These are phyloP conservation scores for Homarus gammarus DNA, from an alignment of 2,888 invertebrate species.

Conservation along the genomic window DNA sequence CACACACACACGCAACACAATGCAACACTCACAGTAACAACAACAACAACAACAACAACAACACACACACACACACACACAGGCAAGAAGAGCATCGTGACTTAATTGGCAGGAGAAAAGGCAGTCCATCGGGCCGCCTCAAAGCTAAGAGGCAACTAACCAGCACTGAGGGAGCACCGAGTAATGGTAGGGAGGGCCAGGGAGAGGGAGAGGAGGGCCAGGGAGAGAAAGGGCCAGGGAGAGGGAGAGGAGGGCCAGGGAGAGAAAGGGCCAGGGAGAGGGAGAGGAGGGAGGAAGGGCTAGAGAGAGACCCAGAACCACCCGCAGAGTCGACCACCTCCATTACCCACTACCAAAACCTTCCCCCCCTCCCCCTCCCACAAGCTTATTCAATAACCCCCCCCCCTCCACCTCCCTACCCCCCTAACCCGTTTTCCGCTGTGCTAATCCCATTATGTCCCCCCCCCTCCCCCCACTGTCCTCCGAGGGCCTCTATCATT, in stretches of 20 bases:
- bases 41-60: too few relatives aligned
- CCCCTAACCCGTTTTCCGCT: background rate
- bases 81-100: background rate
- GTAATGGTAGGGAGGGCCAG: background rate
- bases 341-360: background rate
- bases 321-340: background rate
- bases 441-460: conserved; percentile 1
- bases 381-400: conserved; percentile 7
- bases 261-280: too few relatives aligned
- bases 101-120: background rate
- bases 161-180: background rate
- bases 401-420: too few relatives aligned
- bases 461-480: too few relatives aligned
- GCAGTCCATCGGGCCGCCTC: background rate
- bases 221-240: background rate
- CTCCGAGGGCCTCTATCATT: background rate
- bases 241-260: too few relatives aligned
- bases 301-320: too few relatives aligned
- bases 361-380: background rate
- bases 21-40: too few relatives aligned
- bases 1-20: conserved; percentile 34
- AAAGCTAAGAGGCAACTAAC: background rate
- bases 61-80: conserved; percentile 13
- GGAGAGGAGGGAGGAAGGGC: too few relatives aligned
- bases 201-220: background rate